A percentile compares a stretch with the other conserved stretches of the same genome.
Evolutionary conservation across 2,797 vertebrate genomes (phyloP).

Genomic region (Australoheros facetus): DNA sequence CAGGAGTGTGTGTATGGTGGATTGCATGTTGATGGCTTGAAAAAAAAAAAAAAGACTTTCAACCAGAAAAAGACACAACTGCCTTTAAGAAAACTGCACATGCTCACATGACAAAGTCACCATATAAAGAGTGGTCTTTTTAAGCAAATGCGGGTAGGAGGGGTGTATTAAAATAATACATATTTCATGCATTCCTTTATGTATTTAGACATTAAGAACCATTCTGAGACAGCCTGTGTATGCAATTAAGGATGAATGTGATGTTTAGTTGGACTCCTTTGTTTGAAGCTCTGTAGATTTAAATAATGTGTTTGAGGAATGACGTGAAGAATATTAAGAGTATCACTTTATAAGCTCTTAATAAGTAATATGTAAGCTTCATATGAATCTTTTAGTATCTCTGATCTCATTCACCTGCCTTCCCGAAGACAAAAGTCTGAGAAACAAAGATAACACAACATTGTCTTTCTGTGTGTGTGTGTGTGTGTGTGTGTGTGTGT

Average conservation of each 20-base stretch:
- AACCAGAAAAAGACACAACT: background rate
- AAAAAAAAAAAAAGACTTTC: background rate
- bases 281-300: background rate
- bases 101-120: background rate
- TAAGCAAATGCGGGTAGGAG: no score
- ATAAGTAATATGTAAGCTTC: slow-evolving; percentile 6
- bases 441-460: slow-evolving; percentile 19
- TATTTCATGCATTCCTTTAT: background rate
- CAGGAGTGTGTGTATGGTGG: background rate
- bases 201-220: background rate
- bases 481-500: background rate
- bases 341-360: background rate
- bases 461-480: background rate
- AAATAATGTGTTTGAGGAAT: background rate
- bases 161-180: no score
- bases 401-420: background rate
- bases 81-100: background rate
- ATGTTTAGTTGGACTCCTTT: background rate
- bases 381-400: slow-evolving; percentile 8
- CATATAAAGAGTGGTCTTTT: background rate
- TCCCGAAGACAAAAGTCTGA: slow-evolving; percentile 5
- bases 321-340: slow-evolving; percentile 6
- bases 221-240: background rate
- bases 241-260: background rate
- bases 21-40: background rate